A percentile compares a stretch with the other conserved stretches of the same genome.
These are phyloP conservation scores for Bombylius major DNA, from an alignment of 2,888 invertebrate genomes.

Conservation along the genomic window DNA sequence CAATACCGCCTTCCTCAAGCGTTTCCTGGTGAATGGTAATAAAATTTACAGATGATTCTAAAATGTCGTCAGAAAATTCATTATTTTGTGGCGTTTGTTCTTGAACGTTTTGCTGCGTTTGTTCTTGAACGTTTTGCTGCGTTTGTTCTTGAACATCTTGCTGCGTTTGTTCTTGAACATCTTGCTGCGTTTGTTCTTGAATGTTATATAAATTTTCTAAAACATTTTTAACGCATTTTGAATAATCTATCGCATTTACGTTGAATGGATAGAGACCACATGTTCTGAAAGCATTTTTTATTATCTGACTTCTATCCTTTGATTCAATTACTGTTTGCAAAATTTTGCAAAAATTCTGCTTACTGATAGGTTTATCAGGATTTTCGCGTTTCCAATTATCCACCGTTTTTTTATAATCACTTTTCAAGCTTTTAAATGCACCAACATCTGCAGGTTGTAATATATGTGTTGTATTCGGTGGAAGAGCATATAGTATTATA, in stretches of 20 bases:
- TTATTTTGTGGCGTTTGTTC: no score
- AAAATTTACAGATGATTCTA: no score
- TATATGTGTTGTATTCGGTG: conserved; percentile 13
- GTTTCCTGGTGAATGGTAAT: no score
- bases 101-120: no score
- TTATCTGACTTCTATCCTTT: neutral
- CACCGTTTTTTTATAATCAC: conserved; percentile 13
- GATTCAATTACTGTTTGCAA: conserved; percentile 4
- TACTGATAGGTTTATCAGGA: conserved; percentile 2
- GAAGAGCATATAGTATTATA: no score
- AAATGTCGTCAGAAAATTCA: no score
- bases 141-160: no score
- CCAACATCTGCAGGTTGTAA: conserved; percentile 13
- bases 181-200: no score
- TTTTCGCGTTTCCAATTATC: conserved; percentile 7
- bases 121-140: no score
- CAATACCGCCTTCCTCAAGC: no score
- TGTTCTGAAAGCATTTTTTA: conserved; percentile 7
- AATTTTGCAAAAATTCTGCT: conserved; percentile 7
- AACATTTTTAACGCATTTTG: conserved; percentile 2
- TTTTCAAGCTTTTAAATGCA: conserved; percentile 12
- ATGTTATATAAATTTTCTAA: no score
- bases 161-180: no score
- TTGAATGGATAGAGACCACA: conserved; percentile 10
- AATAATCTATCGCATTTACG: neutral